Evolutionary conservation across 2,797 vertebrate genomes (phyloP).

Genomic region (Rhynchotus rufescens): DNA sequence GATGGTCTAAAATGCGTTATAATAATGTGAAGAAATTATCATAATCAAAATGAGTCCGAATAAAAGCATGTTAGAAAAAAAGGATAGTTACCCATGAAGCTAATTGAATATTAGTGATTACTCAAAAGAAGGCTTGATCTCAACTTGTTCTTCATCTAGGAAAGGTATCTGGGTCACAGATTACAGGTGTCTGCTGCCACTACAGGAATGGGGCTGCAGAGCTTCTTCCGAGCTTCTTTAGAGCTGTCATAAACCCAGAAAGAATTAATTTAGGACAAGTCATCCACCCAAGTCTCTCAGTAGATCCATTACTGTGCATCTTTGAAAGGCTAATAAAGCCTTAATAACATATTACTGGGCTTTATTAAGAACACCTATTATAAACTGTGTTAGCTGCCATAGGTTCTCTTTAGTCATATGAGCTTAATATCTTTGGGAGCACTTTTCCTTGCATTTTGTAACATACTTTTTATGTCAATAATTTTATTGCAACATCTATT

Average conservation of each 20-base stretch:
- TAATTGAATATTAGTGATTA: not conserved
- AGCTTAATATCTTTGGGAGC: not conserved
- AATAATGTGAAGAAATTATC: not conserved
- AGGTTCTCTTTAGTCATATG: not conserved
- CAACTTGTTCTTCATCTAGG: not conserved
- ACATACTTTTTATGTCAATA: not conserved
- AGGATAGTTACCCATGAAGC: not conserved
- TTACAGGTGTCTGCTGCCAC: not conserved
- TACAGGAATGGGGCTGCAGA: not conserved
- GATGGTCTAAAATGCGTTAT: not conserved
- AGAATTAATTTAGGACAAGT: not conserved
- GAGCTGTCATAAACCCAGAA: not conserved
- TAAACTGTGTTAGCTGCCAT: not conserved
- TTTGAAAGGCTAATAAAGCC: not conserved
- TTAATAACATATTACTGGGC: not conserved
- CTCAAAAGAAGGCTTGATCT: not conserved
- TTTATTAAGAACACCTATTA: not conserved
- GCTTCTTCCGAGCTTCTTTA: not conserved
- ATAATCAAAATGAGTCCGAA: not conserved
- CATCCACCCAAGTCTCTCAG: not conserved
- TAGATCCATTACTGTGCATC: not conserved
- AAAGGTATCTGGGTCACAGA: not conserved
- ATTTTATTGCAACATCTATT: not conserved
- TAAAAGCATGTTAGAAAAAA: not conserved
- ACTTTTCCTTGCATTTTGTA: not conserved